Base-by-base conservation (phyloP, 2,797 vertebrate genomes). In the Protonibea diacanthus region DNA sequence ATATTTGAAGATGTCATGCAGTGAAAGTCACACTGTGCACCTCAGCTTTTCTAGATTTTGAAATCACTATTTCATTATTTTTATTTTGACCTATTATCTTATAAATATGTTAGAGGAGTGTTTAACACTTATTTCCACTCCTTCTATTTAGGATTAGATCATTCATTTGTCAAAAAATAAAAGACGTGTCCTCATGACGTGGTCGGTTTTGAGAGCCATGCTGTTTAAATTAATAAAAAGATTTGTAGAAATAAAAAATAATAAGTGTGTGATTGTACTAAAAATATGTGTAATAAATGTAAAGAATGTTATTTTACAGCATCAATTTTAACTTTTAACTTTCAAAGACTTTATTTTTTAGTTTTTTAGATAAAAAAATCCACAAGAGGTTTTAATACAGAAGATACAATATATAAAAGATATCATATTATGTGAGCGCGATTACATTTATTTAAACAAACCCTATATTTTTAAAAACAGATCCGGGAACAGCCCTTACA, bases 191-290 rank as follows among this genome's bases (percentile, higher is more conserved):
- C 42, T 49, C 6, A 3, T 7, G 38, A 14, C n/a, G 9, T 40
- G 11, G 2, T 58, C 18, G 21, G 3, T 25, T 76, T 61, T 21
- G 8, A 40, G 15, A 76, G 10, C 15, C n/a, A 12, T 1, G 8
- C 1, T 29, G 47, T 74, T 69, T 53, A 68, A n/a, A 84, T 78
- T 23, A 65, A 48, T 7, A 3, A 0, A 71, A 1, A 15, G 12
- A 47, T 53, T 82, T 82, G 61, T 18, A 71, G 4, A 61, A 44
- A 18, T 53, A 11, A 65, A 27, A 47, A 73, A 71, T n/a, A 1
- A 62, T 48, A 13, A 8, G 27, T 65, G 3, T 52, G 61, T 51
- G 10, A 74, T 71, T 76, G 17, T 49, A 60, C 40, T n/a, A 25
- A 47, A 53, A 27, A 66, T 13, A 40, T 29, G 5, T 56, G 9